Evolutionary conservation across 2,888 invertebrate genomes (phyloP).

Genomic region (Mesorhabditis spiculigera): DNA sequence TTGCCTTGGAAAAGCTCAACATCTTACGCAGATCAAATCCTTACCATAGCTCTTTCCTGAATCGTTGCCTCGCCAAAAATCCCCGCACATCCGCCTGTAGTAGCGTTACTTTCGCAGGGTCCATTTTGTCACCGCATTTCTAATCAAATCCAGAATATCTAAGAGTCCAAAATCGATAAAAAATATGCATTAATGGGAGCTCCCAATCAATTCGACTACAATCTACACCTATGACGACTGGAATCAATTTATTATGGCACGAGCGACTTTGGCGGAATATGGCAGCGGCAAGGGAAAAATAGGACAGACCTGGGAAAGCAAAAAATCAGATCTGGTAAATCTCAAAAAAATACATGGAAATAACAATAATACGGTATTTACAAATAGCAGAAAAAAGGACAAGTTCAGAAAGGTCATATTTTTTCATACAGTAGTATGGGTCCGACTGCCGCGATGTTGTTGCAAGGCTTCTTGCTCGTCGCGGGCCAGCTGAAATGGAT

Average conservation of each 20-base stretch:
- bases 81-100: neutral
- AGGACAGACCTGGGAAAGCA: too few relatives aligned
- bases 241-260: too few relatives aligned
- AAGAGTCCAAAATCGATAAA: neutral
- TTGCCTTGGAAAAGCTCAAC: too few relatives aligned
- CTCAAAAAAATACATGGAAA: neutral
- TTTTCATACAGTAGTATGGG: neutral
- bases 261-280: too few relatives aligned
- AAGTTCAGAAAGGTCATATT: neutral
- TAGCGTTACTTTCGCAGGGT: neutral
- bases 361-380: too few relatives aligned
- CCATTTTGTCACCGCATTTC: neutral
- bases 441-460: conserved; percentile 5
- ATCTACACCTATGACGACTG: too few relatives aligned
- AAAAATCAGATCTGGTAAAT: neutral
- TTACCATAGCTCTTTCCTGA: neutral
- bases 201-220: neutral
- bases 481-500: neutral
- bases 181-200: neutral
- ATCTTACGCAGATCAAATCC: neutral
- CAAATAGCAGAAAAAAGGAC: too few relatives aligned
- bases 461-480: neutral
- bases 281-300: too few relatives aligned
- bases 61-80: neutral
- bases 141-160: neutral